Evolutionary conservation across 2,888 invertebrate genomes (phyloP).

Genomic region (Dione juno): DNA sequence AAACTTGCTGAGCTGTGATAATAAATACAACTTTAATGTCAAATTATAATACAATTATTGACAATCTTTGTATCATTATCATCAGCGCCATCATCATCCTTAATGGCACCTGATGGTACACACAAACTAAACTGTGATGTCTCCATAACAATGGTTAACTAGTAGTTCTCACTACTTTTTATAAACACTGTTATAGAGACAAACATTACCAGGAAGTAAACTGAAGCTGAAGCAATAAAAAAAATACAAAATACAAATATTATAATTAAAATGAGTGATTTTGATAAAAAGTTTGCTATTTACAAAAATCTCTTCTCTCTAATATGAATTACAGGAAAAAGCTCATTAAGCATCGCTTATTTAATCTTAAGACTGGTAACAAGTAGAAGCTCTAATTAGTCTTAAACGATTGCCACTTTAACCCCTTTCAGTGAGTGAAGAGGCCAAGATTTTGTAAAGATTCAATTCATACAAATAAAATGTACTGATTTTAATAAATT

Average conservation of each 20-base stretch:
- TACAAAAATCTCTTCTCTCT: not conserved
- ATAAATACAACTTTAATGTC: too few species aligned
- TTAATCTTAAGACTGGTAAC: slow-evolving; percentile 25
- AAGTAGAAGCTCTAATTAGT: slow-evolving; percentile 28
- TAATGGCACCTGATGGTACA: too few species aligned
- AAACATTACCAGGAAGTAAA: too few species aligned
- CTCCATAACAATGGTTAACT: too few species aligned
- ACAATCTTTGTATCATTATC: too few species aligned
- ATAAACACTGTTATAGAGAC: too few species aligned
- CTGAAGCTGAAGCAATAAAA: not conserved
- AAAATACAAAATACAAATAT: not conserved
- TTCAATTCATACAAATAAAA: slow-evolving; percentile 14
- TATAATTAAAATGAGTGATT: not conserved
- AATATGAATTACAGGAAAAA: slow-evolving; percentile 16
- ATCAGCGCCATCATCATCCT: too few species aligned
- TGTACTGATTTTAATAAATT: slow-evolving; percentile 35
- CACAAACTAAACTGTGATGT: too few species aligned
- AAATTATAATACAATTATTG: too few species aligned
- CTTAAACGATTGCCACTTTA: slow-evolving; percentile 26
- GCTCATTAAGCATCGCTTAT: slow-evolving; percentile 27
- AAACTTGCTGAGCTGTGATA: too few species aligned
- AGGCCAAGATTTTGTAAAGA: slow-evolving; percentile 23
- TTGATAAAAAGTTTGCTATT: not conserved
- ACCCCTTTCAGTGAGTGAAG: slow-evolving; percentile 11
- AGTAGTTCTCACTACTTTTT: too few species aligned